Evolutionary conservation across 2,888 invertebrate genomes (phyloP), one percentile per base, ranked within the genome.

Genomic region (Pterostichus niger): DNA sequence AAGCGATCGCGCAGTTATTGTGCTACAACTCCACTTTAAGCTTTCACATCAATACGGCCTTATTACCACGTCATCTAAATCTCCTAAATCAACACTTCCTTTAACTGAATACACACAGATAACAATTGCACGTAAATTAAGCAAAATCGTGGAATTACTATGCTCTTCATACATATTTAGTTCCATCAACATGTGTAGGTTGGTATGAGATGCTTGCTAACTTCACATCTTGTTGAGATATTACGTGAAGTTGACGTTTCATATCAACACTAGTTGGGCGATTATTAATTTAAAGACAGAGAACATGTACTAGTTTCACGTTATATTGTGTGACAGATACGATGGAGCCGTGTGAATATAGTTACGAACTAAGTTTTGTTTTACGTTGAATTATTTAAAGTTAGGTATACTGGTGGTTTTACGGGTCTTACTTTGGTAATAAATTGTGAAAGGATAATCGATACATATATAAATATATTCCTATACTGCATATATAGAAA

Each of bases 261-360:
- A 17, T 56, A 56, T 56, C 56, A 56, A 17, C 56, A 17, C 17
- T 52, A 56, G 56, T 56, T 56, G 56, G 56, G 17, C 56, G 56
- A 17, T 56, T 56, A 56, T 56, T 56, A 56, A 56, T 56, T 56
- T 56, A 56, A 56, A 56, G 56, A 56, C 56, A 52, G 6, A 13
- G 13, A 52, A 17, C 2, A 13, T 9, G 5, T 13, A 10, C 2
- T 10, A 56, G 56, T 56, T 17, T 56, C 56, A 17, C 10, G 56
- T 56, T 15, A 56, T 52, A 17, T 56, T 17, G 17, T 56, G 56
- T 56, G 56, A 56, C 56, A 56, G 56, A 9, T 56, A 56, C 17
- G 17, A 56, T 13, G 13, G 0, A 1, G 6, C 11, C 0, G 0
- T 17, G 17, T 17, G 56, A 56, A 56, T 56, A 56, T 56, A 56